phyloP scores from a whole-genome alignment of 2,888 invertebrate species.

The Aleiodes leptofemur region DNA sequence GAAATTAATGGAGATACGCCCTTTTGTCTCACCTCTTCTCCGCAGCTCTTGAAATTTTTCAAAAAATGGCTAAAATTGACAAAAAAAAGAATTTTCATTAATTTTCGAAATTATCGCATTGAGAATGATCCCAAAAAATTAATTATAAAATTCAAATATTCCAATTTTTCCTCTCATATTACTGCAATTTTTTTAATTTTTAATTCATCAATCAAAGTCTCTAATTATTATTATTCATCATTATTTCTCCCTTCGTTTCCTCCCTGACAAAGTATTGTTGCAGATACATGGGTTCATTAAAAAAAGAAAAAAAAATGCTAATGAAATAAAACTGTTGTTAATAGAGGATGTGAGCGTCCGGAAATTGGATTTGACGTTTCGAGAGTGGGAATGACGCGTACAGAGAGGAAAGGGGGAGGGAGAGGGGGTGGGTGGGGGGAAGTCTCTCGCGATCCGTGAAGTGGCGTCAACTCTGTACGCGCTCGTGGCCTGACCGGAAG shows the following conservation, averaged over 20 bases:
- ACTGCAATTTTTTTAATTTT: too few species aligned
- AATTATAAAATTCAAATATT: too few species aligned
- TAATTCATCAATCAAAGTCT: too few species aligned
- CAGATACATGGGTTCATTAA: slow-evolving; percentile 13
- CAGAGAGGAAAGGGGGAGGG: background rate
- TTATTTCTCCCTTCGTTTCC: background rate
- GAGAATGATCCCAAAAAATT: too few species aligned
- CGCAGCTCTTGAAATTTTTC: too few species aligned
- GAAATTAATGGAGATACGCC: too few species aligned
- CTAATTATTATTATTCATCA: too few species aligned
- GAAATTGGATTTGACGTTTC: slow-evolving; percentile 40
- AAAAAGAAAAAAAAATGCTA: slow-evolving; percentile 11
- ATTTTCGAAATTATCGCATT: too few species aligned
- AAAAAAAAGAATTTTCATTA: too few species aligned
- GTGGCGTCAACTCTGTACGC: slow-evolving; percentile 41
- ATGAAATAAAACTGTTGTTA: slow-evolving; percentile 25
- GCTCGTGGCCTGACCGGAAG: slow-evolving; percentile 42
- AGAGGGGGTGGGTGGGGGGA: slow-evolving; percentile 25
- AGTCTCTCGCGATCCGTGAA: slow-evolving; percentile 42
- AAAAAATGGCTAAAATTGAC: too few species aligned
- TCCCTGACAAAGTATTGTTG: slow-evolving; percentile 1
- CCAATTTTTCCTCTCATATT: too few species aligned
- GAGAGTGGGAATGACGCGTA: slow-evolving; percentile 4
- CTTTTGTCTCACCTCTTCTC: too few species aligned
- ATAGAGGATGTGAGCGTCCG: slow-evolving; percentile 39